Percentiles rank a stretch among this genome's conserved stretches.
These are phyloP conservation scores for Zaprionus tsacasi DNA, from an alignment of 1,140 invertebrate species.

Conservation along the genomic window DNA sequence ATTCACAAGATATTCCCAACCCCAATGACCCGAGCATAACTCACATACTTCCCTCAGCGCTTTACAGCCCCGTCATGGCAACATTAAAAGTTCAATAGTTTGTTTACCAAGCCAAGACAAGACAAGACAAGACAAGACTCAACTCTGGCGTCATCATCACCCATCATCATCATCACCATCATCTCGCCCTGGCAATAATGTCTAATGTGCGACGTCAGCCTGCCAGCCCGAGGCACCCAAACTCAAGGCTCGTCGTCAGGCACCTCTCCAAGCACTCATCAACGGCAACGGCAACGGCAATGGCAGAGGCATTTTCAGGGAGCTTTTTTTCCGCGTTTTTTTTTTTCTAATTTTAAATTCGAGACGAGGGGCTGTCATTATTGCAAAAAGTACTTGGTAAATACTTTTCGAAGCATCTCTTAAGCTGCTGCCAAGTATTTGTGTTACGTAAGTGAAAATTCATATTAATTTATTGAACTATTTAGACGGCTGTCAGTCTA, in stretches of 20 bases:
- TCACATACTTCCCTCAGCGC: slow-evolving; percentile 21
- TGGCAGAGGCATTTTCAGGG: slow-evolving; percentile 31
- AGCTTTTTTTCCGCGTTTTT: not conserved
- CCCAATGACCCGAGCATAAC: slow-evolving; percentile 1
- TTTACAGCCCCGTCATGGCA: slow-evolving; percentile 30
- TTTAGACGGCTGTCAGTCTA: not conserved
- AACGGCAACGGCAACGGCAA: slow-evolving; percentile 34
- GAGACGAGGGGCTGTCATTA: slow-evolving; percentile 62
- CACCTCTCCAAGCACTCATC: slow-evolving; percentile 56
- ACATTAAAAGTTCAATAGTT: slow-evolving; percentile 75
- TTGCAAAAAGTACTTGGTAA: slow-evolving; percentile 80
- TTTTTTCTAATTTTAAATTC: slow-evolving; percentile 61
- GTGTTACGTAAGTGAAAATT: slow-evolving; percentile 61
- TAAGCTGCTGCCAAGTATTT: slow-evolving; percentile 66
- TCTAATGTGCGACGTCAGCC: slow-evolving; percentile 61
- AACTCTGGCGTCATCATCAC: slow-evolving; percentile 52
- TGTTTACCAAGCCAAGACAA: slow-evolving; percentile 62
- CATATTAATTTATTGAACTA: slow-evolving; percentile 58
- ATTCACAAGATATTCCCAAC: not conserved
- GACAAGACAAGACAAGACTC: slow-evolving; percentile 41
- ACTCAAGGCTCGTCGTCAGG: slow-evolving; percentile 26
- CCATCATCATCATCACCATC: slow-evolving; percentile 23
- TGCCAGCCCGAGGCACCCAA: not conserved
- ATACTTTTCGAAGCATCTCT: slow-evolving; percentile 70
- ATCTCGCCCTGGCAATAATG: slow-evolving; percentile 43